phyloP scores from a whole-genome alignment of 1,140 invertebrate genomes.

The Rhagoletis zephyria region DNA sequence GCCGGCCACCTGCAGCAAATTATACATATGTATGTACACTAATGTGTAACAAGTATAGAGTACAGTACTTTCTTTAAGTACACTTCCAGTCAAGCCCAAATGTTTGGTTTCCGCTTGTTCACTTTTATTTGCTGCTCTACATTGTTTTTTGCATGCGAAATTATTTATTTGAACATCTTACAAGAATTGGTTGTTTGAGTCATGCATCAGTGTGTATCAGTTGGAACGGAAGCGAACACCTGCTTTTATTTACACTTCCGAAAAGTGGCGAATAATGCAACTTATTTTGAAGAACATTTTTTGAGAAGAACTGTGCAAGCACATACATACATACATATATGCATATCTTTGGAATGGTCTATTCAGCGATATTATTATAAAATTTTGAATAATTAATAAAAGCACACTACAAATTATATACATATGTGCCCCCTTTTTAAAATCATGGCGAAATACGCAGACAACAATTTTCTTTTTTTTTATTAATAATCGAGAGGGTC shows the following conservation, averaged over 20 bases:
- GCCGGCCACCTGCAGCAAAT: too few species aligned
- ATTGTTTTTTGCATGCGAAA: background rate
- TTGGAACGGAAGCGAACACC: background rate
- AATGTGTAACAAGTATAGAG: too few species aligned
- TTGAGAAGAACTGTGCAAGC: background rate
- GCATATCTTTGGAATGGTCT: too few species aligned
- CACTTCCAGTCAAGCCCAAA: background rate
- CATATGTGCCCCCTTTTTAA: too few species aligned
- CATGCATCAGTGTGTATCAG: background rate
- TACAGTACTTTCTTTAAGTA: background rate
- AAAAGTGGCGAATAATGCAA: background rate
- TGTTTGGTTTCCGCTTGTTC: background rate
- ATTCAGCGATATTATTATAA: too few species aligned
- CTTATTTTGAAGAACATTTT: background rate
- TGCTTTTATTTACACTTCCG: constrained; percentile 14
- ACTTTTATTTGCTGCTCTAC: background rate
- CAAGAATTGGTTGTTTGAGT: background rate
- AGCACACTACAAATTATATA: too few species aligned
- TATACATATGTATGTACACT: too few species aligned
- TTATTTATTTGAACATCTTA: too few species aligned
- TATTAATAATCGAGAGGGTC: too few species aligned
- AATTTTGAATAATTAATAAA: too few species aligned
- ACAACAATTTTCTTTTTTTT: too few species aligned
- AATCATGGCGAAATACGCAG: too few species aligned
- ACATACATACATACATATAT: background rate